Evolutionary conservation across 35 echinoderm and acorn worm genomes (phyloP), one percentile per base, ranked within the genome.

Genomic region (Heliocidaris erythrogramma): DNA sequence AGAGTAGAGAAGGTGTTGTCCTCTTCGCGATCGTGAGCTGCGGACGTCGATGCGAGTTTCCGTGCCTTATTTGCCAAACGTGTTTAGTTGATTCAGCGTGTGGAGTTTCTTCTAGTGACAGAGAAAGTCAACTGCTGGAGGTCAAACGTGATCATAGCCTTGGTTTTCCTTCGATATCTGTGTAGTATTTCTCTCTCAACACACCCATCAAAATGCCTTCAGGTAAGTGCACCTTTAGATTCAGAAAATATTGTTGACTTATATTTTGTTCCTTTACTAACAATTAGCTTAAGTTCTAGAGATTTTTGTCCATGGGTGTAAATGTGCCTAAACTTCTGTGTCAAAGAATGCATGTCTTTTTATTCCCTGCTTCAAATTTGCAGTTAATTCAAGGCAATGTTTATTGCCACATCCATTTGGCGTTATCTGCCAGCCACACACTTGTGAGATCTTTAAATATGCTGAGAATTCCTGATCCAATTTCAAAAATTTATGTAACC

Each of bases 1-100:
- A 5, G 87, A 89, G 87, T 18, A 89, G 87, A 48, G 17, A 47
- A 89, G 87, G 87, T 89, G 87, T 89, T 89, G 87, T 32, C 87
- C 47, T 32, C 85, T 11, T 30, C 30, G 16, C 14, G 31, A 32
- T 89, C 31, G 87, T 47, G 87, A 89, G 47, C 87, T 48, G 87
- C 31, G 7, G 87, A 89, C 87, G 87, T 89, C 30, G 87, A 17
- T 9, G 87, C 14, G 31, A 89, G 87, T 89, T 89, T 89, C 87
- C 47, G 87, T 89, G 87, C 87, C 87, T 89, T 89, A 89, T 89
- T 89, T 48, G 14, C 87, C 47, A 21, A 89, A 17, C 87, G 31
- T 89, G 31, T 47, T 31, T 32, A 47, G 30, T 89, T 47, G 12
- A n/a, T 48, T 89, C 87, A 48, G 87, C 2, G 87, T 86, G 85